phyloP scores from a whole-genome alignment of 2,797 vertebrate species.

The Capromys pilorides region DNA sequence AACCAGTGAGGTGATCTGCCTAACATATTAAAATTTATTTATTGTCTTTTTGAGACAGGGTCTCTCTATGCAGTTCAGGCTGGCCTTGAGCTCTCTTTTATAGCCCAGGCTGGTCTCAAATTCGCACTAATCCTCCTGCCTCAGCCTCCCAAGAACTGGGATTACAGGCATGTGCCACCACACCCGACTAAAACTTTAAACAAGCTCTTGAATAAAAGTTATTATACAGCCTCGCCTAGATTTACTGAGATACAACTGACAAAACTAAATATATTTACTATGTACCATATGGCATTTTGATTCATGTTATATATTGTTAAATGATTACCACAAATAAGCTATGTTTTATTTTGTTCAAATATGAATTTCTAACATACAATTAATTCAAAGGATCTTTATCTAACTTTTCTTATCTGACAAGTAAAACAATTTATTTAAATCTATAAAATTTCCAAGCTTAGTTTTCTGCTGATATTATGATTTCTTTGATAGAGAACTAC shows the following conservation, averaged over 20 bases:
- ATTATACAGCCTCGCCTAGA: not conserved
- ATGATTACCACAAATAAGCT: not conserved
- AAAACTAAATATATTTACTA: not conserved
- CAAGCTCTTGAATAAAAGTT: constrained; percentile 9
- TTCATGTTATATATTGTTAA: not conserved
- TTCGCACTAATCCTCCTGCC: too few species aligned
- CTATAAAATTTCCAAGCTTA: constrained; percentile 37
- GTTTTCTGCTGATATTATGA: constrained; percentile 3
- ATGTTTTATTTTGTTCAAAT: constrained; percentile 30
- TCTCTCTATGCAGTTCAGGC: too few species aligned
- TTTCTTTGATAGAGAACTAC: constrained; percentile 43
- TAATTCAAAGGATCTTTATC: not conserved
- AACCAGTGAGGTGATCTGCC: not conserved
- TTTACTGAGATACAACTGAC: not conserved
- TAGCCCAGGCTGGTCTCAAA: too few species aligned
- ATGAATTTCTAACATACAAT: not conserved
- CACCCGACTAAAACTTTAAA: not conserved
- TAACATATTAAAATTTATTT: not conserved
- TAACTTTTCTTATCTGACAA: constrained; percentile 12
- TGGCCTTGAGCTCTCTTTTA: too few species aligned
- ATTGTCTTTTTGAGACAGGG: too few species aligned
- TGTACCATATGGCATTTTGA: not conserved
- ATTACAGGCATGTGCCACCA: too few species aligned
- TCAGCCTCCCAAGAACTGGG: too few species aligned
- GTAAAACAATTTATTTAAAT: constrained; percentile 48